A percentile compares a stretch with the other conserved stretches of the same genome.
Evolutionary conservation across 2,113 vertebrate genomes (phyloP).

Genomic region (Syngnathus typhle): DNA sequence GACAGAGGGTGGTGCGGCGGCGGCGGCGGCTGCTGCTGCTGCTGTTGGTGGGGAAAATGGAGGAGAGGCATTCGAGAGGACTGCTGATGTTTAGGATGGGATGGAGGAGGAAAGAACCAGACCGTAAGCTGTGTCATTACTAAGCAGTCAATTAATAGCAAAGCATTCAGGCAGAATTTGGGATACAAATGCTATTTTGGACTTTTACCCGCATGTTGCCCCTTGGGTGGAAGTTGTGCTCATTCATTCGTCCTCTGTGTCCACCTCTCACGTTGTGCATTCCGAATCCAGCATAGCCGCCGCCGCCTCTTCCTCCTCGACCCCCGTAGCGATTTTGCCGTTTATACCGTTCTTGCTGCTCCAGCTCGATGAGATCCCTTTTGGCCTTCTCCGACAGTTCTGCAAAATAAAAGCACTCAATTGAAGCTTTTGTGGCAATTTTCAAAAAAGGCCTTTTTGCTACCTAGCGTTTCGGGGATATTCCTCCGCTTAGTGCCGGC

Average conservation of each 20-base stretch:
- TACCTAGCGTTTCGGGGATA: constrained; percentile 97
- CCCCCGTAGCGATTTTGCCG: constrained; percentile 79
- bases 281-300: constrained; percentile 71
- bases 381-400: constrained; percentile 96
- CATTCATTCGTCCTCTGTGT: constrained; percentile 80
- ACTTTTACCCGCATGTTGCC: constrained; percentile 81
- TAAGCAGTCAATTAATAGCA: background rate
- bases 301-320: constrained; percentile 70
- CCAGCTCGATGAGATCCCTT: constrained; percentile 84
- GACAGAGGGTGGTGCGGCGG: constrained; percentile 63
- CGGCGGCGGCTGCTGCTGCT: constrained; percentile 77
- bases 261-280: constrained; percentile 78
- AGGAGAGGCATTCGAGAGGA: constrained; percentile 78
- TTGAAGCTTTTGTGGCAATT: background rate
- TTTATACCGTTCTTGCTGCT: constrained; percentile 84
- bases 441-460: background rate
- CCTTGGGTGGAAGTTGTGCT: constrained; percentile 79
- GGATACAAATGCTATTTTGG: background rate
- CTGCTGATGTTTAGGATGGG: constrained; percentile 67
- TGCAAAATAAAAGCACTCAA: constrained; percentile 36
- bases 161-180: background rate
- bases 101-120: constrained; percentile 29
- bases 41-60: constrained; percentile 73
- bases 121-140: background rate
- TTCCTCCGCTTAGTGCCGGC: constrained; percentile 83